A percentile compares a stretch with the other conserved stretches of the same genome.
Evolutionary conservation across 1,140 invertebrate species (phyloP).

Genomic region (Pachypsylla venusta): DNA sequence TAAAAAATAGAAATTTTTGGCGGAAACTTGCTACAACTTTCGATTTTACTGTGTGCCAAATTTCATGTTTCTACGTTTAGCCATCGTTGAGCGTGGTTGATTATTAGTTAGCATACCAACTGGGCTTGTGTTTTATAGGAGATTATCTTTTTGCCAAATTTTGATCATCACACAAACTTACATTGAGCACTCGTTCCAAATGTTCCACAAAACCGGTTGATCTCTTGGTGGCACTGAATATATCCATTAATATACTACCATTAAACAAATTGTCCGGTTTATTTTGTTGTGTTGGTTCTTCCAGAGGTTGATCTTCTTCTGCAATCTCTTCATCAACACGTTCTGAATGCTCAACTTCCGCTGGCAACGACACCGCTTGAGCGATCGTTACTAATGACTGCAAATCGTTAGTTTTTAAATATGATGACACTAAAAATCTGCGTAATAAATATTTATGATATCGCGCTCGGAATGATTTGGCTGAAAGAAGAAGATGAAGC

Average conservation of each 20-base stretch:
- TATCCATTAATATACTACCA: not conserved
- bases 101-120: too few relatives aligned
- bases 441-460: constrained; percentile 37
- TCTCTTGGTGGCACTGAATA: not conserved
- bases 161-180: too few relatives aligned
- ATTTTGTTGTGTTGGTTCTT: constrained; percentile 11
- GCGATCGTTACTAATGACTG: constrained; percentile 36
- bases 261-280: not conserved
- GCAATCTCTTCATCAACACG: constrained; percentile 29
- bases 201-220: not conserved
- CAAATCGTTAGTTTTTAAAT: constrained; percentile 40
- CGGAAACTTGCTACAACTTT: too few relatives aligned
- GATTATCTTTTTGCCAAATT: too few relatives aligned
- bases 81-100: too few relatives aligned
- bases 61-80: too few relatives aligned
- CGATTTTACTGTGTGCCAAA: too few relatives aligned
- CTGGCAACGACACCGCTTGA: constrained; percentile 32
- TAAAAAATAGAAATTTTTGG: too few relatives aligned
- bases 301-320: constrained; percentile 29
- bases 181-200: not conserved
- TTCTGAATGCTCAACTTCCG: constrained; percentile 15
- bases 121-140: too few relatives aligned
- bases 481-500: constrained; percentile 16
- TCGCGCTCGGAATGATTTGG: constrained; percentile 24
- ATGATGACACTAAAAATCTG: constrained; percentile 37